Conservation (phyloP, 2,113 vertebrate genomes). For the Motacilla tschutschensis region DNA sequence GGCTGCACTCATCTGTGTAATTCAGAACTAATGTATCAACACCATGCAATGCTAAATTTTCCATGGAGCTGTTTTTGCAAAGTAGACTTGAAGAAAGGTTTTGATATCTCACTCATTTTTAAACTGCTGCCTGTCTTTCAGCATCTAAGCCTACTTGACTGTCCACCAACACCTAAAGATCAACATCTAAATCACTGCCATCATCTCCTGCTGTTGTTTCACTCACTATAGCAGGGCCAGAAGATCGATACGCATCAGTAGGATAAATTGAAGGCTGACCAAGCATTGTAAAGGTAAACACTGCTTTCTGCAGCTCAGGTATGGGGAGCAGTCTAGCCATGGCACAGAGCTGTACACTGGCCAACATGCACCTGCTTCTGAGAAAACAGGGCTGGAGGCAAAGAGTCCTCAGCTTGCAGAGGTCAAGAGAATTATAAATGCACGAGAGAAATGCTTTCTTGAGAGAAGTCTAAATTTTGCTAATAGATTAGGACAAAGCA, state of each 20-base stretch:
- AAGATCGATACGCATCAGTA: not conserved
- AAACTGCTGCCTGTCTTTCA: not conserved
- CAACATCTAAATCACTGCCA: not conserved
- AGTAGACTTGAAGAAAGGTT: not conserved
- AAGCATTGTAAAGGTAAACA: not conserved
- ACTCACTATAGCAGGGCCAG: not conserved
- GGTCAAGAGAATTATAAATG: not conserved
- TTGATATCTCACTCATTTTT: not conserved
- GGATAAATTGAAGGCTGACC: not conserved
- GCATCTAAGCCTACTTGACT: not conserved
- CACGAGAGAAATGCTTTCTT: not conserved
- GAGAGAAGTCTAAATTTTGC: not conserved
- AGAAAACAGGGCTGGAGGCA: not conserved
- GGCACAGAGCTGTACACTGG: not conserved
- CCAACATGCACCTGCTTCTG: not conserved
- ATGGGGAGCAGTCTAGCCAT: not conserved
- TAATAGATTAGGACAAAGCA: not conserved
- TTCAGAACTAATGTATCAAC: not conserved
- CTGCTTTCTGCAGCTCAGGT: not conserved
- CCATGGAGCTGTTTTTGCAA: not conserved
- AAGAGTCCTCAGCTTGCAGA: not conserved
- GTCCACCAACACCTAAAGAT: not conserved
- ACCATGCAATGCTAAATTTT: not conserved
- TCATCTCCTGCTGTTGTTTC: not conserved
- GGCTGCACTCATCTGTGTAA: not conserved